These are phyloP conservation scores for Oscheius sp. DNA, from an alignment of 2,888 invertebrate species.

Conservation along the genomic window DNA sequence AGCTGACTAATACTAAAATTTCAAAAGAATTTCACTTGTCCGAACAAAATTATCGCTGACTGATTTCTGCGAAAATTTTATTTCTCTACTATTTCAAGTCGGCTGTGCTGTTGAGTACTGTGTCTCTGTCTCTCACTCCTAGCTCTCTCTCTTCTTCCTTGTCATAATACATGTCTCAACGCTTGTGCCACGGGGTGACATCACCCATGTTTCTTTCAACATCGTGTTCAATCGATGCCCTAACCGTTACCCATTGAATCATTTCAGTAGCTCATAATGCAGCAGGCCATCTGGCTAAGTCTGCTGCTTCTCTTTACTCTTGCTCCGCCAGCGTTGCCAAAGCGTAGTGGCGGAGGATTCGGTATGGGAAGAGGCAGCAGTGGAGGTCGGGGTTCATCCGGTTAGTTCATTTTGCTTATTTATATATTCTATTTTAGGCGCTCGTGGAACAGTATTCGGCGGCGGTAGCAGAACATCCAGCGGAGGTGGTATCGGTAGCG, in stretches of 20 bases:
- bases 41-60: no score
- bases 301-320: slow-evolving; percentile 10
- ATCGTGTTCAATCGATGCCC: slow-evolving; percentile 1
- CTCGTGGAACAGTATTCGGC: slow-evolving; percentile 1
- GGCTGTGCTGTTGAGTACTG: no score
- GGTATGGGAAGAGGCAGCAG: not conserved
- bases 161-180: not conserved
- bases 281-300: slow-evolving; percentile 14
- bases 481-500: not conserved
- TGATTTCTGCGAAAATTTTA: no score
- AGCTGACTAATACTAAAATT: no score
- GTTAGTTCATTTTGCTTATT: not conserved
- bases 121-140: not conserved
- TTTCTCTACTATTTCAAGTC: no score
- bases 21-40: no score
- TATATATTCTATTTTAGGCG: not conserved
- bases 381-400: slow-evolving; percentile 6
- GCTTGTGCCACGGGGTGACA: not conserved
- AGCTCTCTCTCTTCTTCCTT: slow-evolving; percentile 5
- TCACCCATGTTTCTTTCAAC: slow-evolving; percentile 10
- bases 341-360: slow-evolving; percentile 2
- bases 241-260: not conserved
- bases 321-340: slow-evolving; percentile 5
- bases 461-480: not conserved
- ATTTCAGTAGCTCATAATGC: not conserved